These are phyloP conservation scores for Sardinella longiceps DNA, from an alignment of 2,797 vertebrate genomes.

Conservation along the genomic window DNA sequence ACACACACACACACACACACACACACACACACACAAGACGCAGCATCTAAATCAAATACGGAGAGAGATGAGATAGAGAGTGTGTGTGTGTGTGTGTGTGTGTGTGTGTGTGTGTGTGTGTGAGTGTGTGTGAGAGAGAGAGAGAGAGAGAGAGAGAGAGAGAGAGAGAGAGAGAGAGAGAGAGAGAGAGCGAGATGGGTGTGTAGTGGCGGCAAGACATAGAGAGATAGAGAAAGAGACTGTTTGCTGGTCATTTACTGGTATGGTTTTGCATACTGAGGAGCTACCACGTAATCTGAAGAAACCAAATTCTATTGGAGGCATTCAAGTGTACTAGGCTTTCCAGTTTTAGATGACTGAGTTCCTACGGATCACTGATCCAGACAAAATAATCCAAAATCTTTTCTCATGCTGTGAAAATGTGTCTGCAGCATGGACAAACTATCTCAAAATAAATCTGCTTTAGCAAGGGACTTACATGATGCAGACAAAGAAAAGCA, in stretches of 20 bases:
- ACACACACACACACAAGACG: neutral
- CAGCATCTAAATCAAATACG: neutral
- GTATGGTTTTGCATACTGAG: neutral
- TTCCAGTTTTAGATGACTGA: constrained; percentile 6
- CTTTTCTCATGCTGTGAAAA: neutral
- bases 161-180: neutral
- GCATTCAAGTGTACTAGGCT: constrained; percentile 3
- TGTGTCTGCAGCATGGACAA: neutral
- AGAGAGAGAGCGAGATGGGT: neutral
- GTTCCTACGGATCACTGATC: neutral
- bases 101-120: no score
- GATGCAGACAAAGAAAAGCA: neutral
- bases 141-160: neutral
- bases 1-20: neutral
- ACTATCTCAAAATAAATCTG: neutral
- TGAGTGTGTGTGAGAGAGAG: neutral
- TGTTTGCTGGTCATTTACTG: neutral
- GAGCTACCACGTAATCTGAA: neutral
- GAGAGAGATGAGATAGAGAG: neutral
- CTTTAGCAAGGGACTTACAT: neutral
- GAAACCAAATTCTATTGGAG: constrained; percentile 13
- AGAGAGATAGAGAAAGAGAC: neutral
- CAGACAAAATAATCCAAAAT: neutral
- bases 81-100: no score
- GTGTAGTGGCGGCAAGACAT: no score